These are phyloP conservation scores for Discoglossus pictus DNA, from an alignment of 2,797 vertebrate species.

Conservation along the genomic window DNA sequence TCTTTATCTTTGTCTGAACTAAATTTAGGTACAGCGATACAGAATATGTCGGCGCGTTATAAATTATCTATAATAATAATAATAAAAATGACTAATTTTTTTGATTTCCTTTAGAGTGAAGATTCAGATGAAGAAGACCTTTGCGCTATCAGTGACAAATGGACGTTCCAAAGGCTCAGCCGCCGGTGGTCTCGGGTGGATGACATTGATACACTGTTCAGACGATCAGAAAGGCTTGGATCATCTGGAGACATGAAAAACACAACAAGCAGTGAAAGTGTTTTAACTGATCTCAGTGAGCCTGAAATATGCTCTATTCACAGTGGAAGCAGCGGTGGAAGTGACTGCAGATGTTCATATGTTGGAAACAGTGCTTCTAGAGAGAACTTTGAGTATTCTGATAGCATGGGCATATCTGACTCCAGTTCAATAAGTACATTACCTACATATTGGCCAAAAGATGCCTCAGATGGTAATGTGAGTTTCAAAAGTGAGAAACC, in stretches of 20 bases:
- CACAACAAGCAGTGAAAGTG: slow-evolving; percentile 92
- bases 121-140: slow-evolving; percentile 98
- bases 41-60: no score
- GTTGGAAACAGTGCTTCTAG: slow-evolving; percentile 63
- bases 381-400: slow-evolving; percentile 75
- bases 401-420: slow-evolving; percentile 78
- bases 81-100: no score
- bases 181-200: slow-evolving; percentile 94
- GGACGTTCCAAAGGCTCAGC: slow-evolving; percentile 97
- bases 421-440: slow-evolving; percentile 59
- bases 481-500: slow-evolving; percentile 77
- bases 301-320: slow-evolving; percentile 91
- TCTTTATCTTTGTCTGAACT: no score
- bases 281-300: slow-evolving; percentile 94
- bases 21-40: no score
- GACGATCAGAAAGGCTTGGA: slow-evolving; percentile 70
- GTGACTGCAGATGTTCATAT: slow-evolving; percentile 66
- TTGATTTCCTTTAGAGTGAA: slow-evolving; percentile 88
- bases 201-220: slow-evolving; percentile 83
- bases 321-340: slow-evolving; percentile 91
- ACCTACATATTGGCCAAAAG: slow-evolving; percentile 68
- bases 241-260: slow-evolving; percentile 78
- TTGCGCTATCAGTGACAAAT: slow-evolving; percentile 96
- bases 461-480: slow-evolving; percentile 65
- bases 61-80: no score